Evolutionary conservation across 2,113 vertebrate genomes (phyloP).

Genomic region (Cariama cristata): DNA sequence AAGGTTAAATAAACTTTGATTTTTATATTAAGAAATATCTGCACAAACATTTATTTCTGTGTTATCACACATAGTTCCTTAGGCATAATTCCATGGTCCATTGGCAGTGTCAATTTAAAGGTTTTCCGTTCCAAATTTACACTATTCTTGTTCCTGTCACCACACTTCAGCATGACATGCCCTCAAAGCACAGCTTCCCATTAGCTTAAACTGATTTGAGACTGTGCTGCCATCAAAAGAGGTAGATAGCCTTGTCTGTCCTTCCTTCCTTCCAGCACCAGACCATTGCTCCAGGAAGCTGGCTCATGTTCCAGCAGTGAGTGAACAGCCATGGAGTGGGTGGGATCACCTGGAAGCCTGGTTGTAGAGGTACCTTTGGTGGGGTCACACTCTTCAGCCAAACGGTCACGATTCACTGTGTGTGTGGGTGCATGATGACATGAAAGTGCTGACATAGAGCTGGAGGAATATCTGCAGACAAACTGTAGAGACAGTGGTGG

Average conservation of each 20-base stretch:
- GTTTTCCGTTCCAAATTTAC: not conserved
- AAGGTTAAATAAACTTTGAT: not conserved
- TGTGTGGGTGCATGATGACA: fast-evolving
- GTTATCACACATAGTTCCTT: not conserved
- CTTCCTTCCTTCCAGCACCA: not conserved
- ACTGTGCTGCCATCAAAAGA: not conserved
- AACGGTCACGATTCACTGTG: not conserved
- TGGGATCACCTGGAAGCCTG: not conserved
- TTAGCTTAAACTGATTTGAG: not conserved
- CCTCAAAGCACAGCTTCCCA: not conserved
- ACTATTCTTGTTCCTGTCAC: fast-evolving
- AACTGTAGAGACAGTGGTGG: not conserved
- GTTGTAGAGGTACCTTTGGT: not conserved
- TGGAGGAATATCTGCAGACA: not conserved
- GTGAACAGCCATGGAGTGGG: not conserved
- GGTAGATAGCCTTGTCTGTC: not conserved
- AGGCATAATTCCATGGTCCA: not conserved
- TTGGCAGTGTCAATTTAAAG: not conserved
- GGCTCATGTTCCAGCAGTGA: not conserved
- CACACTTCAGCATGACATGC: not conserved
- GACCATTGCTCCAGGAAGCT: fast-evolving
- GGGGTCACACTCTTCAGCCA: not conserved
- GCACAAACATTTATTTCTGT: not conserved
- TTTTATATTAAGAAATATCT: not conserved
- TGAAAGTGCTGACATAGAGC: not conserved